A percentile compares a stretch with the other conserved stretches of the same genome.
These are phyloP conservation scores for Andrena bucephala DNA, from an alignment of 2,888 invertebrate species.

Conservation along the genomic window DNA sequence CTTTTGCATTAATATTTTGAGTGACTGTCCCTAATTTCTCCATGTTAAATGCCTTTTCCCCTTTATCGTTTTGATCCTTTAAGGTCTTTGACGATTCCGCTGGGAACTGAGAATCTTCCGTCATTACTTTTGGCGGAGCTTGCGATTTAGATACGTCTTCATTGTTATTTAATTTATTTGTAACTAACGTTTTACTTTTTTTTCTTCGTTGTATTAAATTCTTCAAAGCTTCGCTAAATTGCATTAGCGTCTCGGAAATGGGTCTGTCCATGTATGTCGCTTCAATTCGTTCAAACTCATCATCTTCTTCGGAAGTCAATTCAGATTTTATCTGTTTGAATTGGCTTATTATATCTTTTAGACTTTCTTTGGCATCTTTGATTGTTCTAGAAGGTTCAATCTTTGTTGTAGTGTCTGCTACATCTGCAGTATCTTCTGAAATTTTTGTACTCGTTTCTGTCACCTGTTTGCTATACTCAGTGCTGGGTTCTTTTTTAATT, in stretches of 20 bases:
- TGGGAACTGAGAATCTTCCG: conserved; percentile 9
- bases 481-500: conserved; percentile 37
- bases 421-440: conserved; percentile 55
- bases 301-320: conserved; percentile 78
- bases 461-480: conserved; percentile 2
- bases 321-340: conserved; percentile 81
- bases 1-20: conserved; percentile 22
- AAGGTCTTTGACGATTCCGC: conserved; percentile 15
- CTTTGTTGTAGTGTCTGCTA: conserved; percentile 63
- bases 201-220: conserved; percentile 78
- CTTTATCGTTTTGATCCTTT: conserved; percentile 22
- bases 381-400: conserved; percentile 58
- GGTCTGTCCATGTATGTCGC: conserved; percentile 78
- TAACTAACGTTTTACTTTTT: conserved; percentile 70
- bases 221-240: conserved; percentile 81
- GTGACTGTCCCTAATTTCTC: conserved; percentile 17
- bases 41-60: conserved; percentile 7
- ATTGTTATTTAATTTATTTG: conserved; percentile 69
- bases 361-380: conserved; percentile 78
- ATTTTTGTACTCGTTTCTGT: conserved; percentile 50
- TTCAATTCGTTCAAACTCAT: conserved; percentile 79
- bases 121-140: neutral
- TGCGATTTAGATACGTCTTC: conserved; percentile 57
- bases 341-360: conserved; percentile 81
- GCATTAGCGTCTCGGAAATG: conserved; percentile 80